phyloP scores from a whole-genome alignment of 2,113 vertebrate genomes.

The Terrapene triunguis region DNA sequence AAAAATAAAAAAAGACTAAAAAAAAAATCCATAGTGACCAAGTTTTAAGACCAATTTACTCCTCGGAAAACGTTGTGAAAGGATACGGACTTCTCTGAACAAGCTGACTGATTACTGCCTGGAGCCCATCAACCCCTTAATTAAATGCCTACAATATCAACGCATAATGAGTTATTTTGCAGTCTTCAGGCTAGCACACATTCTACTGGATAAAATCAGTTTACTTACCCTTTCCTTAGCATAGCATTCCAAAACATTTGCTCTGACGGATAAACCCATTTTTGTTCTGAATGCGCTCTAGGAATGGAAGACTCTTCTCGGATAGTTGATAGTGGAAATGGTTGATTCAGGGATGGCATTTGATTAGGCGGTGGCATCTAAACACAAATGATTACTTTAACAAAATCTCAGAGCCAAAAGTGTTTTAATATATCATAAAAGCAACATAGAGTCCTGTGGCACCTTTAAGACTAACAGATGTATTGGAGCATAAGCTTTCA shows the following conservation, averaged over 20 bases:
- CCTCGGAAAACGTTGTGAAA: background rate
- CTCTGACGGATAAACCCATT: conserved; percentile 97
- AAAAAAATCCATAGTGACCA: background rate
- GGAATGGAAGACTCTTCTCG: conserved; percentile 95
- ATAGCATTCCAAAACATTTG: conserved; percentile 99
- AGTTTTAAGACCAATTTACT: background rate
- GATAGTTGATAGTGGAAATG: conserved; percentile 84
- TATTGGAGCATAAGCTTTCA: no score
- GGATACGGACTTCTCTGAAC: accelerated
- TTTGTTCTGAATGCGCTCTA: conserved; percentile 85
- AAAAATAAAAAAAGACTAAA: background rate
- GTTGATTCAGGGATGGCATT: conserved; percentile 88
- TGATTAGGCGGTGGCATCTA: conserved; percentile 98
- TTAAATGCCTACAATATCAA: background rate
- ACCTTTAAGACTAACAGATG: no score
- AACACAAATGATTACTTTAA: background rate
- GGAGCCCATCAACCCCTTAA: background rate
- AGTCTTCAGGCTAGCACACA: background rate
- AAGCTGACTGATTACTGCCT: background rate
- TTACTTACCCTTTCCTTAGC: conserved; percentile 92
- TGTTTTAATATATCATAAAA: background rate
- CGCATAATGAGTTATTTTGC: background rate
- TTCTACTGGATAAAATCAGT: background rate
- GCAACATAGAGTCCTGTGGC: no score
- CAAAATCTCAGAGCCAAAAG: background rate